These are phyloP conservation scores for Rhamnusium bicolor DNA, from an alignment of 2,888 invertebrate genomes.

Conservation along the genomic window DNA sequence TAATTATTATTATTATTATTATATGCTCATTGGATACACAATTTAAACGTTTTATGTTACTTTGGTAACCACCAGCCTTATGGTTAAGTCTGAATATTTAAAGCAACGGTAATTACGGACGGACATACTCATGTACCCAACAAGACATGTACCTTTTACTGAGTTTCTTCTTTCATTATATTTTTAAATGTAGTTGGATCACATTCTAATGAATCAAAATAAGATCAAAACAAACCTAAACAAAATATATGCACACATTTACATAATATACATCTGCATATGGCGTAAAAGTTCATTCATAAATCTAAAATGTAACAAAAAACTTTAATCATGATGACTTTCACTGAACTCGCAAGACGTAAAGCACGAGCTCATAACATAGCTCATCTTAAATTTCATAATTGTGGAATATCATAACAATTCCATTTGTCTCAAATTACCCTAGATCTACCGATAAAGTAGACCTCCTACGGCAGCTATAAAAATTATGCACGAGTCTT, in stretches of 20 bases:
- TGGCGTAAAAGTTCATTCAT: constrained; percentile 39
- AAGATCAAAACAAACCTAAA: constrained; percentile 12
- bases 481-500: constrained; percentile 43
- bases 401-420: constrained; percentile 52
- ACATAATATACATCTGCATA: constrained; percentile 41
- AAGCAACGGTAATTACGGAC: too few relatives aligned
- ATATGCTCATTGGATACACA: too few relatives aligned
- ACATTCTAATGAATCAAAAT: constrained; percentile 10
- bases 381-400: constrained; percentile 52
- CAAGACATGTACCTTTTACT: too few relatives aligned
- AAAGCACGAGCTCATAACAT: constrained; percentile 36
- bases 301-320: constrained; percentile 42
- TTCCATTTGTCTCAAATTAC: constrained; percentile 58
- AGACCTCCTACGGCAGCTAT: constrained; percentile 55
- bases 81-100: too few relatives aligned
- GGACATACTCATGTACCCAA: too few relatives aligned
- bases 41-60: too few relatives aligned
- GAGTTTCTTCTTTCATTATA: too few relatives aligned
- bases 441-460: constrained; percentile 54
- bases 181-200: too few relatives aligned
- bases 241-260: constrained; percentile 26
- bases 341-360: constrained; percentile 42
- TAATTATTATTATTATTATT: too few relatives aligned
- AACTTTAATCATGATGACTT: constrained; percentile 49
- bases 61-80: too few relatives aligned